A percentile compares a stretch with the other conserved stretches of the same genome.
These are phyloP conservation scores for Drosophila gaucha DNA, from an alignment of 2,888 invertebrate species.

Conservation along the genomic window DNA sequence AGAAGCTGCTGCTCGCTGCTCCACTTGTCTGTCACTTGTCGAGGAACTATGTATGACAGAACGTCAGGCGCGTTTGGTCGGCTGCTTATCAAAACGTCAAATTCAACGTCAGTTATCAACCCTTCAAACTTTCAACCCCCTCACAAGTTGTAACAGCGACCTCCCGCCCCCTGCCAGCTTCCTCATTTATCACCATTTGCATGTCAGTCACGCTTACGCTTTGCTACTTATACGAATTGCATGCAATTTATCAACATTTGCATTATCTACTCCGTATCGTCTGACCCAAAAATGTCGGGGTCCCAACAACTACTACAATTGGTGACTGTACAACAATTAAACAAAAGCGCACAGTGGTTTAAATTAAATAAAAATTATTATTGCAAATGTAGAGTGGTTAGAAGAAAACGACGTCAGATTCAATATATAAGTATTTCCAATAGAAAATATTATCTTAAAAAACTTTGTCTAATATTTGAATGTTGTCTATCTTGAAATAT, in stretches of 20 bases:
- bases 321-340: slow-evolving; percentile 16
- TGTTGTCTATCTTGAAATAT: too few relatives aligned
- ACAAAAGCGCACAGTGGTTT: slow-evolving; percentile 4
- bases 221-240: slow-evolving; percentile 68
- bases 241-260: slow-evolving; percentile 76
- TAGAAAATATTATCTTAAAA: too few relatives aligned
- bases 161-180: slow-evolving; percentile 10
- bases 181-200: slow-evolving; percentile 78
- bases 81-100: slow-evolving; percentile 48
- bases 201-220: slow-evolving; percentile 80
- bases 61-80: slow-evolving; percentile 34
- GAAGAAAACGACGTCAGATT: too few relatives aligned
- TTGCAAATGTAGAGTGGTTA: too few relatives aligned
- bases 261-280: slow-evolving; percentile 34
- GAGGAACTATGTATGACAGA: slow-evolving; percentile 22
- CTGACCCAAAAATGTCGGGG: slow-evolving; percentile 31
- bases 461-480: too few relatives aligned
- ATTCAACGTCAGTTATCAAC: slow-evolving; percentile 32
- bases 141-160: neutral
- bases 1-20: slow-evolving; percentile 10
- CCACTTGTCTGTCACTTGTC: slow-evolving; percentile 23
- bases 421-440: too few relatives aligned
- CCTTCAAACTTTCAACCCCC: slow-evolving; percentile 12
- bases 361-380: too few relatives aligned
- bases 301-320: slow-evolving; percentile 1